Evolutionary conservation across 2,888 invertebrate species (phyloP).

Genomic region (Argynnis bischoffii): DNA sequence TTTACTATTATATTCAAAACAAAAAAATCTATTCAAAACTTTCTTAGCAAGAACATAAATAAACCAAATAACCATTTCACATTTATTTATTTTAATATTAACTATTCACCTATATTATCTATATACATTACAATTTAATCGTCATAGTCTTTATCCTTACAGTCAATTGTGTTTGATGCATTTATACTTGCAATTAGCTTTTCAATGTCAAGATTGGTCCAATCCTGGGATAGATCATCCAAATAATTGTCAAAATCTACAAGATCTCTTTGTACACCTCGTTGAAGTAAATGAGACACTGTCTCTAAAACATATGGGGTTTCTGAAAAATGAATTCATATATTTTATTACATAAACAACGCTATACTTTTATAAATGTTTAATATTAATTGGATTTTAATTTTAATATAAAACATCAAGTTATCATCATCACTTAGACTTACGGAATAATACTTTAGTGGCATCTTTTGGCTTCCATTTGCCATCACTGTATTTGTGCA

Average conservation of each 20-base stretch:
- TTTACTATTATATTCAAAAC: too few species aligned
- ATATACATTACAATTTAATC: background rate
- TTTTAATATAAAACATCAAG: background rate
- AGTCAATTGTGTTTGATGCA: slow-evolving; percentile 36
- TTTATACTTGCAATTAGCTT: slow-evolving; percentile 65
- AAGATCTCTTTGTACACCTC: slow-evolving; percentile 88
- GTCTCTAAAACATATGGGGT: slow-evolving; percentile 81
- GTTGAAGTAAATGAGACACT: slow-evolving; percentile 87
- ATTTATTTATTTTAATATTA: background rate
- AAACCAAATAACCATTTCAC: background rate
- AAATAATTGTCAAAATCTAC: slow-evolving; percentile 98
- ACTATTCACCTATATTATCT: background rate
- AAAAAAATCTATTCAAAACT: background rate
- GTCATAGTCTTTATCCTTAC: slow-evolving; percentile 32
- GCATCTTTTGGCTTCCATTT: slow-evolving; percentile 86
- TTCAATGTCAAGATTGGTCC: slow-evolving; percentile 88
- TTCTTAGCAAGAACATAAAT: slow-evolving; percentile 1
- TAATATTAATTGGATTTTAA: background rate
- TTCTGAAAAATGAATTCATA: slow-evolving; percentile 51
- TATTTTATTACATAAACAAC: too few species aligned
- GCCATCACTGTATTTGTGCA: slow-evolving; percentile 88
- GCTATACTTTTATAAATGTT: background rate
- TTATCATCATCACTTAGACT: slow-evolving; percentile 49
- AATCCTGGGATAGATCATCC: slow-evolving; percentile 94
- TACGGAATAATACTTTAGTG: slow-evolving; percentile 63